Evolutionary conservation across 2,113 vertebrate genomes (phyloP), one percentile per base, ranked within the genome.

Genomic region (Caretta caretta): DNA sequence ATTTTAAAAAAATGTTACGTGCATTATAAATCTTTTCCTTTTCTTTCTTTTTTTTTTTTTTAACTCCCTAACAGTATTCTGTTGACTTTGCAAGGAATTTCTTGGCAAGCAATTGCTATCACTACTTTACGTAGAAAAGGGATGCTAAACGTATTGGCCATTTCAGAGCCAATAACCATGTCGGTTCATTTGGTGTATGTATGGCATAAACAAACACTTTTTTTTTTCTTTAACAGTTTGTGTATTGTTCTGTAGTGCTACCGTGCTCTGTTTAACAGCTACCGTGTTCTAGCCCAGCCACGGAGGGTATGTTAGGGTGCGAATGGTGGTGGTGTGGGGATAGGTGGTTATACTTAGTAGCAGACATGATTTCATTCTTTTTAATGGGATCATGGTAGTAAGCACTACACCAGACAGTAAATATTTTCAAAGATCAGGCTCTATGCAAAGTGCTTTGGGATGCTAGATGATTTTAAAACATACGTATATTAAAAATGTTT

Each of bases 61-160:
- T 6, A 25, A 5, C 38, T 78, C 75, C 11, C 42, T 14, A 46
- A 46, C 38, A 48, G 42, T 27, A 46, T 48, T 76, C 11, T 76
- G 72, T 76, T 76, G 46, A 42, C 38, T 46, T 76, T 76, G 38
- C 42, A 46, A 75, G 89, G 35, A 4, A 72, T 72, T 62, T 59
- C 14, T 50, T 65, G 2, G 6, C 50, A 93, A 90, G 53, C 1
- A 79, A 35, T 2, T 75, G 2, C 31, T 85, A 2, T 5, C 42
- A 48, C 72, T 11, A 25, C 24, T 46, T 76, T 6, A 76, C 24
- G 48, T 78, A 48, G 25, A 48, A 78, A 48, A 48, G 22, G 5
- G 5, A 2, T 3, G 80, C 8, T 83, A 84, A 86, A 1, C 1
- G 5, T 11, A 54, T 51, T 84, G 48, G 8, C 4, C 12, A 0